Percentiles rank a stretch among this genome's conserved stretches.
Conservation (phyloP, 2,113 vertebrate genomes). For the Pogonocichla stellata region DNA sequence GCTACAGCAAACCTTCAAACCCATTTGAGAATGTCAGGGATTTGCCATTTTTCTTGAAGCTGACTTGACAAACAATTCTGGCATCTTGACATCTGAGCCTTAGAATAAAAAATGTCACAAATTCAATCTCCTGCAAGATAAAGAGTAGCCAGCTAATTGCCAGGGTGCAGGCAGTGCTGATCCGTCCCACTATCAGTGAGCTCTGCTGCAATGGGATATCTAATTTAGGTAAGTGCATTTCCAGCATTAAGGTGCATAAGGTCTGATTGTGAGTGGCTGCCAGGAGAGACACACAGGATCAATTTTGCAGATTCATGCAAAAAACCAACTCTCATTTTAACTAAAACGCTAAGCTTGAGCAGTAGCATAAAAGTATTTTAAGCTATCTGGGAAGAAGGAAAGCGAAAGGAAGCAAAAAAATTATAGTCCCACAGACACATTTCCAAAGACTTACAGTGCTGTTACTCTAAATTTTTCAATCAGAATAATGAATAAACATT, state of each 20-base stretch:
- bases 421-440: not conserved
- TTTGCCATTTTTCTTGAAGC: conserved; percentile 45
- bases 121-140: conserved; percentile 39
- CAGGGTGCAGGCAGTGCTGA: not conserved
- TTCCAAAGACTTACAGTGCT: not conserved
- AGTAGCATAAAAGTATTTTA: conserved; percentile 13
- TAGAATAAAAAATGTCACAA: conserved; percentile 54
- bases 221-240: conserved; percentile 51
- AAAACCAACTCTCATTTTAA: conserved; percentile 40
- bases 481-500: not conserved
- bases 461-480: not conserved
- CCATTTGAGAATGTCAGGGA: conserved; percentile 1
- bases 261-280: conserved; percentile 15
- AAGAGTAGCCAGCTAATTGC: not conserved
- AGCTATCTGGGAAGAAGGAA: conserved; percentile 17
- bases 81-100: conserved; percentile 27
- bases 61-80: conserved; percentile 33
- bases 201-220: not conserved
- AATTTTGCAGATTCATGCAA: conserved; percentile 62
- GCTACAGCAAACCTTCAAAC: not conserved
- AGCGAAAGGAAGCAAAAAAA: conserved; percentile 13
- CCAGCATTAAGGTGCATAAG: not conserved
- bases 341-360: conserved; percentile 8
- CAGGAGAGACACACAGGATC: conserved; percentile 27
- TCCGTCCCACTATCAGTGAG: not conserved